A percentile compares a stretch with the other conserved stretches of the same genome.
Evolutionary conservation across 2,888 invertebrate genomes (phyloP).

Genomic region (Oscheius myriophilus): DNA sequence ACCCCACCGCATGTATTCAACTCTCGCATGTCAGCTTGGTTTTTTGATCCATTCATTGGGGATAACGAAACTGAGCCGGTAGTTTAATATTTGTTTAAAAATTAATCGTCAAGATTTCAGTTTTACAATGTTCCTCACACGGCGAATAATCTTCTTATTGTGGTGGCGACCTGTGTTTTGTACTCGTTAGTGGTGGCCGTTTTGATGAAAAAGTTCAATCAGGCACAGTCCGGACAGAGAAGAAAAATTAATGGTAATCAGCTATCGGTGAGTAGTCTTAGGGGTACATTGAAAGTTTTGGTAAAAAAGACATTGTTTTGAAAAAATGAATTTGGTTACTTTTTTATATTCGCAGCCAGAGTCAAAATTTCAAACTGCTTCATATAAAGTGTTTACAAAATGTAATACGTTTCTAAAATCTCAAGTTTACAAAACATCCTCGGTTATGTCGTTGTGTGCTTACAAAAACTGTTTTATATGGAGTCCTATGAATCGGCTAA

Average conservation of each 20-base stretch:
- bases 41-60: conserved; percentile 50
- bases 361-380: too few species aligned
- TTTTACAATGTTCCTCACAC: conserved; percentile 42
- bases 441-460: too few species aligned
- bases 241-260: neutral
- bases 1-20: conserved; percentile 50
- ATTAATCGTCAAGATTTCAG: conserved; percentile 2
- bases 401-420: too few species aligned
- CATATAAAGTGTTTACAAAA: too few species aligned
- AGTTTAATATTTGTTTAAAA: neutral
- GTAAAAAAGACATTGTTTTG: neutral
- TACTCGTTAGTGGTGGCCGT: conserved; percentile 42
- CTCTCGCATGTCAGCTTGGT: conserved; percentile 47
- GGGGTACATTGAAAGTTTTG: neutral
- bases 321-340: too few species aligned
- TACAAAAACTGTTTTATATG: too few species aligned
- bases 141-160: conserved; percentile 47
- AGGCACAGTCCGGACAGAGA: neutral
- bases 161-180: conserved; percentile 45
- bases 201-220: conserved; percentile 29
- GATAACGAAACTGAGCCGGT: neutral
- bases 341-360: too few species aligned
- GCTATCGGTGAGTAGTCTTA: neutral
- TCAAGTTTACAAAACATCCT: too few species aligned
- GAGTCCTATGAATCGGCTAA: too few species aligned